Evolutionary conservation across 2,113 vertebrate species (phyloP).

Genomic region (Centrocercus urophasianus): DNA sequence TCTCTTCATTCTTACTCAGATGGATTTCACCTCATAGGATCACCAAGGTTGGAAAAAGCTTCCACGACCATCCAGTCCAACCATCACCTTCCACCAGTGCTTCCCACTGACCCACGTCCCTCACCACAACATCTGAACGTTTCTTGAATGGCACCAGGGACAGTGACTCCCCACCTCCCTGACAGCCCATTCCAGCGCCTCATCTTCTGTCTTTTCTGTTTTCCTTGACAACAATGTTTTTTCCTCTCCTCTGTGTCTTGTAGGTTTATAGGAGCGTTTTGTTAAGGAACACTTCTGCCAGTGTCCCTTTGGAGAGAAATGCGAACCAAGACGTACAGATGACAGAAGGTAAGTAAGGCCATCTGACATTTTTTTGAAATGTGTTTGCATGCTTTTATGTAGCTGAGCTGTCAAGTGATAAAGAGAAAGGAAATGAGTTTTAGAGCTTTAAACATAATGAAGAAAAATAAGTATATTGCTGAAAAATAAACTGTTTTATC

Average conservation of each 20-base stretch:
- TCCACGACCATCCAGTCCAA: too few species aligned
- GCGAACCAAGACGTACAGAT: slow-evolving; percentile 80
- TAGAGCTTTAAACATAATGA: neutral
- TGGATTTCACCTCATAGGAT: neutral
- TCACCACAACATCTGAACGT: too few species aligned
- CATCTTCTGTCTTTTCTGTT: neutral
- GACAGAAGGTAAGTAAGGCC: slow-evolving; percentile 58
- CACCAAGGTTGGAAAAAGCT: too few species aligned
- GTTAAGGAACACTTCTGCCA: slow-evolving; percentile 75
- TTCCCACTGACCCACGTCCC: too few species aligned
- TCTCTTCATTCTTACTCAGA: neutral
- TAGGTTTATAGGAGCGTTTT: slow-evolving; percentile 97
- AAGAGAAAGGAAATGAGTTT: neutral
- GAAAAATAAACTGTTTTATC: neutral
- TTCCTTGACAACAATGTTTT: neutral
- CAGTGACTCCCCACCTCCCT: too few species aligned
- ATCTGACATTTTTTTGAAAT: neutral
- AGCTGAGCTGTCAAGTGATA: neutral
- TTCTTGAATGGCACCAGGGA: too few species aligned
- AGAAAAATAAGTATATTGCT: neutral
- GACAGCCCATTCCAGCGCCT: too few species aligned
- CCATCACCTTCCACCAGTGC: too few species aligned
- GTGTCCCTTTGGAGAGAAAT: slow-evolving; percentile 42
- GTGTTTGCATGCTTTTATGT: neutral
- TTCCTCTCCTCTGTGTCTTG: neutral